phyloP scores from a whole-genome alignment of 2,113 vertebrate genomes.

The Butorides virescens region DNA sequence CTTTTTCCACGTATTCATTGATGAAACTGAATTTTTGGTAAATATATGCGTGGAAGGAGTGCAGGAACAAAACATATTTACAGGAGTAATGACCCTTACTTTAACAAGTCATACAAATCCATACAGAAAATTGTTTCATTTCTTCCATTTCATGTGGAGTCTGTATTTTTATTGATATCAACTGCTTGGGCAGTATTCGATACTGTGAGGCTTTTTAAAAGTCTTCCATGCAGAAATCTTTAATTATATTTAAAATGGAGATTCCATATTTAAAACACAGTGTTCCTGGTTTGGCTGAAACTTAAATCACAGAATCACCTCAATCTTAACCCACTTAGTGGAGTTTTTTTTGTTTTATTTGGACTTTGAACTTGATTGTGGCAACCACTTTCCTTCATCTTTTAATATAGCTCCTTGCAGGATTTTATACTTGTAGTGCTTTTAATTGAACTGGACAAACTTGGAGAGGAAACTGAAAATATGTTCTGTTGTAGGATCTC shows the following conservation, averaged over 20 bases:
- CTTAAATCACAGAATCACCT: not conserved
- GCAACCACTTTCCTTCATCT: not conserved
- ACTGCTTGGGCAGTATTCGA: not conserved
- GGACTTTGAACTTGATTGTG: not conserved
- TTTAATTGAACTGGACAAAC: not conserved
- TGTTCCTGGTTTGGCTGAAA: not conserved
- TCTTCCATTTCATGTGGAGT: not conserved
- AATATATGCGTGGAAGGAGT: fast-evolving
- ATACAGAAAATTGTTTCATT: not conserved
- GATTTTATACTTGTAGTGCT: not conserved
- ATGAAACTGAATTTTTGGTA: not conserved
- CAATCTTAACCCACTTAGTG: fast-evolving
- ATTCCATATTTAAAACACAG: not conserved
- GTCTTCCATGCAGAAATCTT: not conserved
- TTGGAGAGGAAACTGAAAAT: not conserved
- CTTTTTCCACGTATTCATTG: not conserved
- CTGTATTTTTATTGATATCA: not conserved
- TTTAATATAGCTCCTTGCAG: not conserved
- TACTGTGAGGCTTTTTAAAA: not conserved
- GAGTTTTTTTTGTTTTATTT: not conserved
- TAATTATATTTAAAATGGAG: not conserved
- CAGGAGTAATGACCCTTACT: not conserved
- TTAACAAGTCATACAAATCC: not conserved
- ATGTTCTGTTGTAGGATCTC: constrained; percentile 82
- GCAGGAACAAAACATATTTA: not conserved